A percentile compares a stretch with the other conserved stretches of the same genome.
Evolutionary conservation across 2,113 vertebrate species (phyloP).

Genomic region (Aphyosemion australe): DNA sequence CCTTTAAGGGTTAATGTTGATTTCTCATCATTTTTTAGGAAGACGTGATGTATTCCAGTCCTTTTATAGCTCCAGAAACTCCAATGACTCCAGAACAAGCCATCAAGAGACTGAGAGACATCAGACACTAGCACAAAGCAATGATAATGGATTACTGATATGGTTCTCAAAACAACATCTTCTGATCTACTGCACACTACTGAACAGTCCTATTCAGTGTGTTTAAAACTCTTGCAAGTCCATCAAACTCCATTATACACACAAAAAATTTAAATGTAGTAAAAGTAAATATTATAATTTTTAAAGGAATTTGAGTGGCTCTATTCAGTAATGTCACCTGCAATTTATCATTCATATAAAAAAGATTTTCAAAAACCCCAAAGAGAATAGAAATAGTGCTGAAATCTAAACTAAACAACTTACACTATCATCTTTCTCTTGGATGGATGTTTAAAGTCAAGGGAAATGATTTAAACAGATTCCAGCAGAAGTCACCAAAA

Average conservation of each 20-base stretch:
- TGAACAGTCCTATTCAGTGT: constrained; percentile 17
- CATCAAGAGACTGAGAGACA: constrained; percentile 41
- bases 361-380: no score
- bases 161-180: constrained; percentile 56
- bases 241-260: neutral
- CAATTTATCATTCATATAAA: no score
- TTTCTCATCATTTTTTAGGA: no score
- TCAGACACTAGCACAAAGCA: constrained; percentile 32
- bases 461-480: neutral
- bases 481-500: neutral
- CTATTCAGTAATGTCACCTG: neutral
- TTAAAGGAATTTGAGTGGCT: neutral
- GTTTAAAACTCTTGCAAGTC: constrained; percentile 5
- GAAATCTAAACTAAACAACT: no score
- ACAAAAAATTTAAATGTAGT: neutral
- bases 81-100: constrained; percentile 37
- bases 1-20: no score
- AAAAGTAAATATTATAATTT: neutral
- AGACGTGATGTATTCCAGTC: neutral
- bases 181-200: constrained; percentile 45
- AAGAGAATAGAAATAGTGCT: no score
- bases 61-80: constrained; percentile 38
- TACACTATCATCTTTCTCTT: no score
- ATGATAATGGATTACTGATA: constrained; percentile 71
- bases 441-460: neutral